Base-by-base conservation (phyloP, 2,888 invertebrate species). In the Epistrophe eligans region DNA sequence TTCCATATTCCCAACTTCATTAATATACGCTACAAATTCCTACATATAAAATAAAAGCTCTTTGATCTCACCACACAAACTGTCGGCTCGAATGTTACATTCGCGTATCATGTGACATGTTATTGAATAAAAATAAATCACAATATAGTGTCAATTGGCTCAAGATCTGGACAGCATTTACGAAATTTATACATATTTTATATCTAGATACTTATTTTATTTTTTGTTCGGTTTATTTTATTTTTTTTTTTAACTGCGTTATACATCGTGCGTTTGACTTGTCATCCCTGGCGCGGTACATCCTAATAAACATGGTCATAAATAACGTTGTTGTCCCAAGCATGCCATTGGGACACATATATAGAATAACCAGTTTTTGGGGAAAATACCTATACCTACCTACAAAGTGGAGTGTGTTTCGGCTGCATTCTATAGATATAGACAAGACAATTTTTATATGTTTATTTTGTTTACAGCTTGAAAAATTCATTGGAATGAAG, bases 291-390 rank as follows among this genome's bases (percentile, higher is more conserved):
- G 58, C 58, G 76, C 76, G 66, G 87, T 87, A 87, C 83, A 87
- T 87, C 87, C 87, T 79, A 83, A 79, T 87, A 83, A 87, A 87
- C 87, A 87, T 55, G 83, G 76, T 60, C 70, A 87, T 87, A 87
- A 87, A 87, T 87, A 83, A 87, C 79, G 74, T 60, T 76, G 83
- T 72, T 76, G 83, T 79, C 76, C 79, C n/a, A 72, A 48, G 77
- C 71, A 74, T 71, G 73, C 82, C 83, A 83, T 82, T 79, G 83
- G 83, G 83, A 83, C 83, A 67, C 83, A 87, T 43, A 40, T 24
- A 40, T 15, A 43, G 76, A 24, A 67, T 72, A 87, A 87, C 87
- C 87, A 76, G 87, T 87, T 87, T 70, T 87, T 62, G 76, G 87
- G 87, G 79, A 52, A 87, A 76, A 79, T 74, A 52, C 15, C n/a